Evolutionary conservation across 2,113 vertebrate genomes (phyloP).

Genomic region (Podarcis cretensis): DNA sequence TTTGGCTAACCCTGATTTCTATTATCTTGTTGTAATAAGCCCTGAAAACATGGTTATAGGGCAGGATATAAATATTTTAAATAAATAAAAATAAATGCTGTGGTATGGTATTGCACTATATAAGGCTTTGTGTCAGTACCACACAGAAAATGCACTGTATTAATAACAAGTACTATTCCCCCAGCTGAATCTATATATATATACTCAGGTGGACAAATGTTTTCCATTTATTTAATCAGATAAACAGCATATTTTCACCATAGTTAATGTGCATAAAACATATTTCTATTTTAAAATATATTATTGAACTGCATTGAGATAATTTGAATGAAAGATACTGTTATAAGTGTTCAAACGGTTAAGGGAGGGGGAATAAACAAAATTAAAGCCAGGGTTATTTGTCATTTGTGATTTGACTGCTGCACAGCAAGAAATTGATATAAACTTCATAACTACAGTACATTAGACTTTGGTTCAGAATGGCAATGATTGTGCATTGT

Average conservation of each 20-base stretch:
- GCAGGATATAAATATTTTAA: no score
- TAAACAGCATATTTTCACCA: conserved; percentile 39
- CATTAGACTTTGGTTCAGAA: conserved; percentile 17
- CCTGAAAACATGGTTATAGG: no score
- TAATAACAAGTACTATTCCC: no score
- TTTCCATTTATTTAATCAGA: no score
- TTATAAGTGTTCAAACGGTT: conserved; percentile 38
- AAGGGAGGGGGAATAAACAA: conserved; percentile 37
- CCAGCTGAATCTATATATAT: no score
- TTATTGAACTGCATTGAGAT: conserved; percentile 4
- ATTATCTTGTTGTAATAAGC: no score
- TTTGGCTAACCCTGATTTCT: no score
- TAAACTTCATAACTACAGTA: not conserved
- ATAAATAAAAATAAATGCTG: no score
- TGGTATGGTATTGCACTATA: no score
- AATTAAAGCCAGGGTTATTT: conserved; percentile 32
- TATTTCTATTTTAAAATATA: conserved; percentile 12
- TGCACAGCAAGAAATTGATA: conserved; percentile 42
- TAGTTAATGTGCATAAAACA: conserved; percentile 35
- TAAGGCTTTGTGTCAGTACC: no score
- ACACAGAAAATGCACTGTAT: no score
- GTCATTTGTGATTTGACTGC: conserved; percentile 39
- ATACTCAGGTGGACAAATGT: no score
- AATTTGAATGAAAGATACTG: conserved; percentile 43
- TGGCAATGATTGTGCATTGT: conserved; percentile 10